Base-by-base conservation (phyloP, 2,797 vertebrate genomes). In the Acanthiza pusilla region DNA sequence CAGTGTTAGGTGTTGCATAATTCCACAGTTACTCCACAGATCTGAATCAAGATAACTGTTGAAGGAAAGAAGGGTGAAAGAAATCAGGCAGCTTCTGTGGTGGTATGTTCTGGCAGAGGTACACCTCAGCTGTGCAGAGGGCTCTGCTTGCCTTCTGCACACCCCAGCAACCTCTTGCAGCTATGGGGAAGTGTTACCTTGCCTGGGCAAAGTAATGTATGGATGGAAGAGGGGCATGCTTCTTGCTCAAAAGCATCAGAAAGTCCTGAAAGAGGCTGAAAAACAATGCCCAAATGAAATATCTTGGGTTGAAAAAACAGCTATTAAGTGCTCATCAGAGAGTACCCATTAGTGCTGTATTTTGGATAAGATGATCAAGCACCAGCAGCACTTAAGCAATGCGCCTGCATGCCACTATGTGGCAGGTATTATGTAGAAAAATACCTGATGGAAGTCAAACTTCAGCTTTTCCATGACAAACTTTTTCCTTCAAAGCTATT, bases 21-120 rank as follows among this genome's bases (percentile, higher is more conserved):
- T 89, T 85, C 71, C 77, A n/a, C 32, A 40, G 82, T 96, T 92
- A 90, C 94, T 90, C 55, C 88, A 74, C 89, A 90, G 83, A 82
- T 88, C 38, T 86, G 48, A 50, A 80, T 62, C 55, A 36, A 81
- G 91, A 84, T 94, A 84, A 54, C 45, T 66, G 62, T 51, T 73
- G 82, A 78, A 72, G 80, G 40, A 58, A 77, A 36, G 65, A 80
- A 74, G 40, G 61, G 47, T 75, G 22, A 34, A 57, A 68, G 68
- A 68, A 71, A 61, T 89, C 22, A 0, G 82, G 47, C 42, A 38
- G 2, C 42, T 51, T 75, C 14, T 45, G 34, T 42, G 47, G 29
- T 38, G 15, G 1, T 57, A 29, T 32, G 4, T 78, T 32, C 22
- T 27, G 47, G 16, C 70, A 32, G 58, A 45, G 50, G 38, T 76